A percentile compares a stretch with the other conserved stretches of the same genome.
These are phyloP conservation scores for Chloroceryle aenea DNA, from an alignment of 2,113 vertebrate genomes.

Conservation along the genomic window DNA sequence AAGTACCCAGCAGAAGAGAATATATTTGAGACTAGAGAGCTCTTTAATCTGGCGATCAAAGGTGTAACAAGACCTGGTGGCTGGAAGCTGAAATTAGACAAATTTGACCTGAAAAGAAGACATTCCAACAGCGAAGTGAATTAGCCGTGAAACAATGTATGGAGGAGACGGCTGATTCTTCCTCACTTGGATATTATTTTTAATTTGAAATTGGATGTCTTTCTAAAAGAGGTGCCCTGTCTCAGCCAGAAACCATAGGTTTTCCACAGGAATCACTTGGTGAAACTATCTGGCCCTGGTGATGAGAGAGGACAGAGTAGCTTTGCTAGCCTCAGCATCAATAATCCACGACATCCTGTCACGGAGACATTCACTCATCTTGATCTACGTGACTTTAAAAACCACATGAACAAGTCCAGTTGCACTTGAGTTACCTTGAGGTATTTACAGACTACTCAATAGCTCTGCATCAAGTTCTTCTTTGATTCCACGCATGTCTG, in stretches of 20 bases:
- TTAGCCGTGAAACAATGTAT: not conserved
- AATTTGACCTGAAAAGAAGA: conserved; percentile 42
- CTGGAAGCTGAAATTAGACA: conserved; percentile 55
- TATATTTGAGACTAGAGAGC: conserved; percentile 6
- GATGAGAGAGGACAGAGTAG: not conserved
- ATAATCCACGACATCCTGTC: not conserved
- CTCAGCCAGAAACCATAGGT: not conserved
- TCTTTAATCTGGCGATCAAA: conserved; percentile 61
- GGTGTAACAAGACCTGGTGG: not conserved
- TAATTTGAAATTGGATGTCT: not conserved
- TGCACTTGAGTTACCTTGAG: not conserved
- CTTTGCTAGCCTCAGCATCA: not conserved
- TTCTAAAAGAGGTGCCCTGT: not conserved
- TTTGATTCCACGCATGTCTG: not conserved
- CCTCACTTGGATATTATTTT: not conserved
- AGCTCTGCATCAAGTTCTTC: not conserved
- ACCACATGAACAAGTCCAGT: not conserved
- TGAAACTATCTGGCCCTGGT: not conserved
- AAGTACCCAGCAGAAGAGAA: conserved; percentile 32
- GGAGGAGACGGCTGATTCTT: not conserved
- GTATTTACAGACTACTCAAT: not conserved
- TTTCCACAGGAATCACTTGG: not conserved
- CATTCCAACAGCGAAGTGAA: not conserved
- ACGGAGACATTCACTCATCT: not conserved
- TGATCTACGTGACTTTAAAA: not conserved